Conservation (phyloP, 2,888 invertebrate species). For the Tenthredo distinguenda region DNA sequence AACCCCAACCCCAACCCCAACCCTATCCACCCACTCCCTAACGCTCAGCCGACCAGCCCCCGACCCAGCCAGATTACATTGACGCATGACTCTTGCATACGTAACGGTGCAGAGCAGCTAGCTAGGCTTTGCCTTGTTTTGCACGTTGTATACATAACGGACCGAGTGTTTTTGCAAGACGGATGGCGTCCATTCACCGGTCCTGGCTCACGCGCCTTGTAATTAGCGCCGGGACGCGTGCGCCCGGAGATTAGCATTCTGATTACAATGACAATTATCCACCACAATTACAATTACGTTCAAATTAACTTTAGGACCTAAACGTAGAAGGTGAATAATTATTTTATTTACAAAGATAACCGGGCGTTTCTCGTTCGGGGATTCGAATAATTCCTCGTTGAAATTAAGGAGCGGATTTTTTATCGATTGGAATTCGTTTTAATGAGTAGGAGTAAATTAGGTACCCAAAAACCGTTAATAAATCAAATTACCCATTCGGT, state of each 20-base stretch:
- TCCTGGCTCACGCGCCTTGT: slow-evolving; percentile 33
- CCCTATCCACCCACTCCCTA: neutral
- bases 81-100: slow-evolving; percentile 51
- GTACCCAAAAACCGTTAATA: neutral
- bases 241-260: slow-evolving; percentile 25
- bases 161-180: slow-evolving; percentile 61
- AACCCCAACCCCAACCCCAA: neutral
- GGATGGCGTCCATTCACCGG: slow-evolving; percentile 66
- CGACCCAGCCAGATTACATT: slow-evolving; percentile 47
- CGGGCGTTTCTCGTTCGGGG: neutral
- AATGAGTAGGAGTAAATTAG: neutral
- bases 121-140: slow-evolving; percentile 25
- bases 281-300: slow-evolving; percentile 39
- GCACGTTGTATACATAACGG: slow-evolving; percentile 39
- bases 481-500: neutral
- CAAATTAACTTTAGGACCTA: neutral
- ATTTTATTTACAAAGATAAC: neutral
- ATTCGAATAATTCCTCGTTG: neutral
- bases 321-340: neutral
- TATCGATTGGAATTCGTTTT: neutral
- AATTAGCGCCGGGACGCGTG: slow-evolving; percentile 43
- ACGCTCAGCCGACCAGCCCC: slow-evolving; percentile 22
- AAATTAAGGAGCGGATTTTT: neutral
- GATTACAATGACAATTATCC: slow-evolving; percentile 39
- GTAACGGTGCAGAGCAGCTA: slow-evolving; percentile 22